Evolutionary conservation across 53 echinoderm and acorn worm genomes (phyloP), one percentile per base, ranked within the genome.

Genomic region (Echinometra lucunter): DNA sequence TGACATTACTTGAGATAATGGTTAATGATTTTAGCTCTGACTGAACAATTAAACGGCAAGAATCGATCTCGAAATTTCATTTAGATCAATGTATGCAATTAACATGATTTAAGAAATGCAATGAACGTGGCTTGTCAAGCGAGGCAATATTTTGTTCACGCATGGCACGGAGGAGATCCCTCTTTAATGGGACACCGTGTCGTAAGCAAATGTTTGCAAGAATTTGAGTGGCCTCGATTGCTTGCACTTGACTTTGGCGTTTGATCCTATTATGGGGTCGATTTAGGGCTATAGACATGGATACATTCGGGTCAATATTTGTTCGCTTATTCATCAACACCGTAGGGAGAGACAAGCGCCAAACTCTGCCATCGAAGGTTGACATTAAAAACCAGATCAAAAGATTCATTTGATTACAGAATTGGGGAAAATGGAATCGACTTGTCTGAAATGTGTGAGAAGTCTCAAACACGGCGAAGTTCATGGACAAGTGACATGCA

Each of bases 281-380:
- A 91, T 67, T 91, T 67, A 91, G 70, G 42, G 45, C 66, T 66
- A 66, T 45, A 91, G 42, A 60, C 44, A 40, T 40, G 90, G 91
- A 91, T 67, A 91, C 91, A 91, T 66, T 91, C 69, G 17, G 66
- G 45, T 67, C 69, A 91, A 91, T 91, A 91, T 91, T 91, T 91
- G 67, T 45, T 69, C 66, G 60, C 19, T 89, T 89, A 89, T 89
- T 89, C 89, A 89, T 58, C 89, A 49, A 85, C 25, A 53, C 85
- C 11, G 12, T 85, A 8, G 85, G 85, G 85, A 85, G 45, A 45
- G 49, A 10, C 53, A 30, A 85, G 85, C 85, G 85, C 85, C 85
- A 85, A 85, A 85, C 49, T 49, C 49, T 11, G 49, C 28, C 3
- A n/a, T n/a, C 85, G 49, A 47, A 85, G 85, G 85, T 49, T 85